These are phyloP conservation scores for Glaucomys volans DNA, from an alignment of 2,113 vertebrate genomes.

Conservation along the genomic window DNA sequence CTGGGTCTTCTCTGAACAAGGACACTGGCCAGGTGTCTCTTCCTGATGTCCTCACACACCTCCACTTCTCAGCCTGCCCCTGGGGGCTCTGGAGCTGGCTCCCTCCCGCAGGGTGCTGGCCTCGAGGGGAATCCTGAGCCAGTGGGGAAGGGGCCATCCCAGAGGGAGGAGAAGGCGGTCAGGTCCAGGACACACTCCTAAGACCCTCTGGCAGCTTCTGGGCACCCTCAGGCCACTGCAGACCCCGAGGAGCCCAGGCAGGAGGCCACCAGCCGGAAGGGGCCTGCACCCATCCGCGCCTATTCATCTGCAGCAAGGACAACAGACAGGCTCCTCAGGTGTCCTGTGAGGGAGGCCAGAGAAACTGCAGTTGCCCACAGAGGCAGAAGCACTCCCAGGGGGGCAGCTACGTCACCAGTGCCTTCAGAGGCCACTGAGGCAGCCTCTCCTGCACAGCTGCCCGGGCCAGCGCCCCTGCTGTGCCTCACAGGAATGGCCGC, in stretches of 20 bases:
- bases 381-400: too few relatives aligned
- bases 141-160: too few relatives aligned
- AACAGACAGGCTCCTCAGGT: accelerated
- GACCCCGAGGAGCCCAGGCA: background rate
- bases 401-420: too few relatives aligned
- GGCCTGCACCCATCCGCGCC: accelerated
- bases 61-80: background rate
- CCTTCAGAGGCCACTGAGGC: background rate
- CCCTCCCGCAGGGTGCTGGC: background rate
- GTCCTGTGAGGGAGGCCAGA: background rate
- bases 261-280: background rate
- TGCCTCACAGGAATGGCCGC: too few relatives aligned
- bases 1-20: background rate
- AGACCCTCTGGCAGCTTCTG: too few relatives aligned
- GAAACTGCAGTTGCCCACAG: accelerated
- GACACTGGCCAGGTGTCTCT: background rate
- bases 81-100: background rate
- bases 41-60: background rate
- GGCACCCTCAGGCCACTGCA: background rate
- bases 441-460: background rate
- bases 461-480: accelerated
- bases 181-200: too few relatives aligned
- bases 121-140: accelerated
- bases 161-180: too few relatives aligned
- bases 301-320: background rate